Evolutionary conservation across 2,888 invertebrate species (phyloP), one percentile per base, ranked within the genome.

Genomic region (Eilema depressum): DNA sequence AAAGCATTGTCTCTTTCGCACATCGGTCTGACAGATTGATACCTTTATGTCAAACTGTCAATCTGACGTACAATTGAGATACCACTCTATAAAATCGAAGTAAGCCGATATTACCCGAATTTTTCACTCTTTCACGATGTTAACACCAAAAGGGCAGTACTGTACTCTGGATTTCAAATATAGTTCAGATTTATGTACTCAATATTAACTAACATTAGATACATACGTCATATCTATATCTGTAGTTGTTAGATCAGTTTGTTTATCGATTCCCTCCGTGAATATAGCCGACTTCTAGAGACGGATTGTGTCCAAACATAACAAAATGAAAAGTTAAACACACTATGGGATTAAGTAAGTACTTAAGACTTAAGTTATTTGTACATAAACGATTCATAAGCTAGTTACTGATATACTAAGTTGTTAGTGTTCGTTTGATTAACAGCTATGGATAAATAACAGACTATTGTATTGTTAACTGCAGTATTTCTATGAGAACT

Each of bases 311-410:
- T 75, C 72, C 66, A 74, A 76, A 80, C 70, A 74, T 75, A 77
- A 81, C 72, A 79, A 81, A 79, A 81, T 72, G 74, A 77, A 71
- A 73, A 76, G 71, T 76, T 66, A 76, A 75, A 78, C 71, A 60
- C 65, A 30, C 71, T 78, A 77, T 74, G 73, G 78, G 76, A 82
- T 77, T 75, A 81, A 83, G 77, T 82, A 82, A 79, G 79, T 80
- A 81, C 83, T 82, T 83, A 83, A 75, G 71, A 75, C 83, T 65
- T 82, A 82, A 79, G 77, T 81, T 79, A 83, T 83, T 82, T 82
- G 82, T 82, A 82, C 82, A 82, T 74, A 81, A 81, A 77, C 78
- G 77, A 80, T 82, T 82, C 82, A 82, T 82, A 82, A 82, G 82
- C 81, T 77, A 79, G 79, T 77, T 82, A 82, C 75, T 76, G 80